Base-by-base conservation (phyloP, 2,888 invertebrate genomes). In the Rhabditophanes sp. region DNA sequence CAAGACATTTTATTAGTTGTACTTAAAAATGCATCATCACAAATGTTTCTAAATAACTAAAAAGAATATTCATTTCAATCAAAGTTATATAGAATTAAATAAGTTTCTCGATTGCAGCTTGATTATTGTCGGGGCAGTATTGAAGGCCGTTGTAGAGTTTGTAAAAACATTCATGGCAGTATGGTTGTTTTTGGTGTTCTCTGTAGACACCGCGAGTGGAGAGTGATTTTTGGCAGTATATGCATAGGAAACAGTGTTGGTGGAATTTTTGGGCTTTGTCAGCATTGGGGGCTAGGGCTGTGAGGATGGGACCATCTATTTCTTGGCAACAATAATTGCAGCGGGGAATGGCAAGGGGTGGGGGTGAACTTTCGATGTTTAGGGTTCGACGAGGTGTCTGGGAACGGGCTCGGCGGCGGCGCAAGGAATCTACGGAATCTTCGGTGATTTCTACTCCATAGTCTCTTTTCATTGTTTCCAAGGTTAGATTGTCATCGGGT, bases 211-310 rank as follows among this genome's bases (percentile, higher is more conserved):
- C 64, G 25, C 59, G 56, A 41, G 56, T 44, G 39, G 62, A 64
- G 24, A 63, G 38, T 6, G 63, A 56, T 45, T 90, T 81, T 46
- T 90, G 74, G 65, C 96, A 96, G 72, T 93, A 99, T 17, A 88
- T 88, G 72, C 96, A 96, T 11, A 90, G 87, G 66, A 55, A 55
- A 71, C 93, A 90, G 67, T 93, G 90, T 0, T 93, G 93, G 69
- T 96, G 96, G 75, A 87, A 96, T 72, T 93, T 90, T 56, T 83
- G 75, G 71, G 85, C 88, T 85, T 93, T 87, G 46, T 90, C 90
- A 1, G 93, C 90, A 67, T 64, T 64, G 5, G 63, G 63, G 5
- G 63, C 63, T 34, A 63, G 39, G 6, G 63, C 63, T 1, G 63
- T 63, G 36, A 63, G 44, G 39, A 57, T 54, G 17, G 57, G 48